Base-by-base conservation (phyloP, 2,888 invertebrate species). In the Schizotus pectinicornis region DNA sequence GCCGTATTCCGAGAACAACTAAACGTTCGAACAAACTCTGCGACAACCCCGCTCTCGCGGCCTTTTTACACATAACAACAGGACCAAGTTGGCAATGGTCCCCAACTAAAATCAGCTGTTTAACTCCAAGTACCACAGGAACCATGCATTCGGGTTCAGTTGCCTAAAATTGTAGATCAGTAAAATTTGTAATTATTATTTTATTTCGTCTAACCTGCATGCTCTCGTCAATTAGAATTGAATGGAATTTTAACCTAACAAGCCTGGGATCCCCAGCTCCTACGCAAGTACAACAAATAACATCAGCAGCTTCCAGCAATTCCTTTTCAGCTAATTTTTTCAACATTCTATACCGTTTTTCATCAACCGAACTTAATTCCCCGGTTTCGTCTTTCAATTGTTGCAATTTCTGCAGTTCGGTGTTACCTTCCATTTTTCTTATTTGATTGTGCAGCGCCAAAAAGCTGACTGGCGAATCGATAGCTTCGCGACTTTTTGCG, bases 131-230 rank as follows among this genome's bases (percentile, higher is more conserved):
- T 0, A 99, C 97, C 0, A 99, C 97, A 0, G 99, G 98, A 11
- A 99, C 98, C 97, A 99, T 96, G 75, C 98, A 98, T 74, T 98
- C 98, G 0, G 98, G 98, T 76, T 95, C 94, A 0, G 98, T 98
- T 0, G 97, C 95, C 74, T 74, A 47, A 14, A 60, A 47, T 42
- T 3, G 36, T 34, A 6, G 1, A n/a, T 33, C 30, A 22, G 22
- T 22, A 22, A 22, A 22, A 22, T 3, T 22, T 22, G 22, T 22
- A 3, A 5, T 22, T 22, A 22, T 3, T 22, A 22, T 22, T 22
- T 22, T 2, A 5, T 22, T 22, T 3, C 43, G 12, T 50, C 50
- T 57, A 51, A 74, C 76, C 78, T 91, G 90, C 82, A 89, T 89
- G 71, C 94, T 95, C 78, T 98, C 98, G 76, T 98, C 98, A 63